Conservation (phyloP, 1,140 invertebrate species). For the Andricus grossulariae region DNA sequence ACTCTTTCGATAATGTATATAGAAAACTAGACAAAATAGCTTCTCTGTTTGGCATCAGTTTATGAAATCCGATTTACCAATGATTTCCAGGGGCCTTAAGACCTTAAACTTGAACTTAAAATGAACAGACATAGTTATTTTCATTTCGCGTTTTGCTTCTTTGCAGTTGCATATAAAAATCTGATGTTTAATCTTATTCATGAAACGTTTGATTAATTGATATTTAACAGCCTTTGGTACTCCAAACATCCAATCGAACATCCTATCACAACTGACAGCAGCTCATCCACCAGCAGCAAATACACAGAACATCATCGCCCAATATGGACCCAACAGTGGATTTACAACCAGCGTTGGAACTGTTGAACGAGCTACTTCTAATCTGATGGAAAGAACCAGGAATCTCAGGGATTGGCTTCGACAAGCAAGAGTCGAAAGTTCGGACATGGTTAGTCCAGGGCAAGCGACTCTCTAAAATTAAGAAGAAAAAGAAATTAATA, state of each 20-base stretch:
- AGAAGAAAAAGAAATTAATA: conserved; percentile 1
- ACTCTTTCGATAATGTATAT: too few species aligned
- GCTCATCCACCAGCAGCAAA: conserved; percentile 64
- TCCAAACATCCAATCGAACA: conserved; percentile 73
- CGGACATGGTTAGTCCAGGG: conserved; percentile 68
- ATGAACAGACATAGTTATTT: too few species aligned
- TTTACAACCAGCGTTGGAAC: conserved; percentile 73
- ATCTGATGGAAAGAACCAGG: conserved; percentile 80
- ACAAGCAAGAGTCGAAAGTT: conserved; percentile 74
- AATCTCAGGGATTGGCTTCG: conserved; percentile 82
- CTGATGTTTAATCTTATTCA: neutral
- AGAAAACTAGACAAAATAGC: too few species aligned
- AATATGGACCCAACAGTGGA: conserved; percentile 71
- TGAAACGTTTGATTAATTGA: conserved; percentile 22
- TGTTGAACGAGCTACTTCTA: conserved; percentile 73
- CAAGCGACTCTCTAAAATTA: conserved; percentile 69
- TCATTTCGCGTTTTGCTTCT: neutral
- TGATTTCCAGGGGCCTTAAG: too few species aligned
- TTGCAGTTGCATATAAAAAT: neutral
- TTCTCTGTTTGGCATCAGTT: too few species aligned
- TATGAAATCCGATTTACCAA: too few species aligned
- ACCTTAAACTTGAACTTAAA: too few species aligned
- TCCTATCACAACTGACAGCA: conserved; percentile 68
- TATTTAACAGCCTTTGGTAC: conserved; percentile 67
- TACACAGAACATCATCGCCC: conserved; percentile 73